phyloP scores from a whole-genome alignment of 2,888 invertebrate genomes.

The Entomobrya multifasciata region DNA sequence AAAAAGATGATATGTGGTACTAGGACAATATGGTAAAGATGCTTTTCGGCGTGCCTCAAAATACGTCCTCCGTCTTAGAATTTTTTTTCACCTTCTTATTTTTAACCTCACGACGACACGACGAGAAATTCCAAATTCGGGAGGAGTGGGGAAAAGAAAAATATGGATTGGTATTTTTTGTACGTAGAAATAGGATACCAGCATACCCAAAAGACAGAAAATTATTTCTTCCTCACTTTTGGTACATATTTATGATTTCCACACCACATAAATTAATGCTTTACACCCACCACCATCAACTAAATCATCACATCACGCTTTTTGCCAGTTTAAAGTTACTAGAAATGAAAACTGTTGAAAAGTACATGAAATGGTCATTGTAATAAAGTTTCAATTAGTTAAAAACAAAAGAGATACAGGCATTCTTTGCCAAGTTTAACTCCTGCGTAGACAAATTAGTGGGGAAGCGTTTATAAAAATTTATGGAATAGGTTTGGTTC shows the following conservation, averaged over 20 bases:
- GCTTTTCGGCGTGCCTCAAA: constrained; percentile 54
- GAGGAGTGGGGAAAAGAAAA: not conserved
- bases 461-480: not conserved
- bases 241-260: constrained; percentile 51
- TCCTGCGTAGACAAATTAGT: constrained; percentile 1
- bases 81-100: not conserved
- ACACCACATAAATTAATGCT: constrained; percentile 36
- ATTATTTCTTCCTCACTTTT: constrained; percentile 3
- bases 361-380: constrained; percentile 16
- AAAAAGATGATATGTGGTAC: constrained; percentile 4
- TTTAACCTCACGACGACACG: constrained; percentile 51
- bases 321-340: not conserved
- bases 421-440: not conserved
- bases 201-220: too few species aligned
- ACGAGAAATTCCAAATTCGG: constrained; percentile 45
- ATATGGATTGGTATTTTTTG: not conserved
- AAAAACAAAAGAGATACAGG: not conserved
- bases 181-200: constrained; percentile 28
- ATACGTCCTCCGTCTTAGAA: constrained; percentile 46
- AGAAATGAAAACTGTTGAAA: constrained; percentile 15
- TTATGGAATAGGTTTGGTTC: not conserved
- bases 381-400: constrained; percentile 33
- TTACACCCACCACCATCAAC: constrained; percentile 29
- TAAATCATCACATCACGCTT: too few species aligned
- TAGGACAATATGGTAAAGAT: constrained; percentile 17